A percentile compares a stretch with the other conserved stretches of the same genome.
phyloP scores from a whole-genome alignment of 2,797 vertebrate genomes.

The Oreortyx pictus region DNA sequence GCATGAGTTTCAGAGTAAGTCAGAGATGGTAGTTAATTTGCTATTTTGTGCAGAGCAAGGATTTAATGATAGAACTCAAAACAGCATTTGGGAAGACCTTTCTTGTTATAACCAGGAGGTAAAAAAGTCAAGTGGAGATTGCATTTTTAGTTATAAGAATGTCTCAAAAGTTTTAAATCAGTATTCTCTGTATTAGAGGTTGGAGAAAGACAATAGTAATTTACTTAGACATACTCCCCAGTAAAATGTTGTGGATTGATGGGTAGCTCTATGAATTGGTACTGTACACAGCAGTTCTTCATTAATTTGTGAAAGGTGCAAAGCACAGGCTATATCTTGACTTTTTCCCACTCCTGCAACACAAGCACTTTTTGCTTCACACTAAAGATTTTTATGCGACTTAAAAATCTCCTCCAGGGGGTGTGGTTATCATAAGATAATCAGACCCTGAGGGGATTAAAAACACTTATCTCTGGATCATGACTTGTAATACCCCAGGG shows the following conservation, averaged over 20 bases:
- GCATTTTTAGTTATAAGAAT: not conserved
- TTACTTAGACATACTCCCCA: not conserved
- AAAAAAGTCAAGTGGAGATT: not conserved
- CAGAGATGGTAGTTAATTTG: not conserved
- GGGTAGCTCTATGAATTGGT: not conserved
- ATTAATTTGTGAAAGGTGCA: constrained; percentile 57
- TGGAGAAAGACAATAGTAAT: not conserved
- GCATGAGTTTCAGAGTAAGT: not conserved
- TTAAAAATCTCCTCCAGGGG: constrained; percentile 72
- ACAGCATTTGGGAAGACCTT: not conserved
- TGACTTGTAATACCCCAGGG: constrained; percentile 76
- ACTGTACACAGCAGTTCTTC: constrained; percentile 36
- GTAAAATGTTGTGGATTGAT: not conserved
- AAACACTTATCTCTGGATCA: constrained; percentile 81
- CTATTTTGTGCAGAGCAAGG: not conserved
- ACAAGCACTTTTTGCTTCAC: constrained; percentile 70
- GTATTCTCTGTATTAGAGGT: not conserved
- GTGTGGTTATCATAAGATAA: constrained; percentile 80
- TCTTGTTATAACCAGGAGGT: not conserved
- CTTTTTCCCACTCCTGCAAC: constrained; percentile 54
- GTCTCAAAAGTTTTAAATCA: not conserved
- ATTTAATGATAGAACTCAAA: not conserved
- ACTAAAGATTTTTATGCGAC: constrained; percentile 69
- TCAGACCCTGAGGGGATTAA: constrained; percentile 79
- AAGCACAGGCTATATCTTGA: not conserved